Base-by-base conservation (phyloP, 2,797 vertebrate species). In the Oophaga sylvatica region DNA sequence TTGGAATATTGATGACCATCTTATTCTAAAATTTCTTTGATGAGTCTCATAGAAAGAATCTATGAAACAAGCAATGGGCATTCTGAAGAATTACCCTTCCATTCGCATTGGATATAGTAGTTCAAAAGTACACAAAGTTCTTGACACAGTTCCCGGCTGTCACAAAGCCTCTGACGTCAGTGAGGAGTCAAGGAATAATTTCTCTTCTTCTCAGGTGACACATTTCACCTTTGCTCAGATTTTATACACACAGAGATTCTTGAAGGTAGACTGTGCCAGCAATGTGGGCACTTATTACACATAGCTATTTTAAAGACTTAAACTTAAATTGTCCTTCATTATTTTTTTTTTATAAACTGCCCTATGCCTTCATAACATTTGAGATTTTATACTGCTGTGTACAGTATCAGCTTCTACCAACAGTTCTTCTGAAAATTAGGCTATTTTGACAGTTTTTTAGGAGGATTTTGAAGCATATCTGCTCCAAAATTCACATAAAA, bases 141-240 rank as follows among this genome's bases (percentile, higher is more conserved):
- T 41, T 62, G 57, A 73, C 5, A n/a, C 31, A 15, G 29, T 84
- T 57, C 62, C 16, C 26, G 56, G 62, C 75, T 77, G 29, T 63
- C 73, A 31, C 9, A 15, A 77, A 67, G 41, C 60, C 45, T 76
- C 41, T 85, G 60, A 19, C 67, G 70, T 26, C 35, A 57, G 35
- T 62, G 35, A 70, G 2, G 48, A 65, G 75, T 16, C 71, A 84
- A 17, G 60, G 29, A 84, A 65, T 22, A 4, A 16, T 45, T 45
- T 73, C 31, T n/a, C 9, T n/a, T 13, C 48, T 71, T 76, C 71
- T 77, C 41, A 77, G 57, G 76, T 77, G 35, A 84, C 71, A 84
- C 13, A 85, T 29, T 22, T 65, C 59, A 85, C n/a, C 73, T 65
- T 85, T 77, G 59, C 60, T 65, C 60, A n/a, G 35, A 20, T n/a